Evolutionary conservation across 2,888 invertebrate species (phyloP).

Genomic region (Theodoxus fluviatilis): DNA sequence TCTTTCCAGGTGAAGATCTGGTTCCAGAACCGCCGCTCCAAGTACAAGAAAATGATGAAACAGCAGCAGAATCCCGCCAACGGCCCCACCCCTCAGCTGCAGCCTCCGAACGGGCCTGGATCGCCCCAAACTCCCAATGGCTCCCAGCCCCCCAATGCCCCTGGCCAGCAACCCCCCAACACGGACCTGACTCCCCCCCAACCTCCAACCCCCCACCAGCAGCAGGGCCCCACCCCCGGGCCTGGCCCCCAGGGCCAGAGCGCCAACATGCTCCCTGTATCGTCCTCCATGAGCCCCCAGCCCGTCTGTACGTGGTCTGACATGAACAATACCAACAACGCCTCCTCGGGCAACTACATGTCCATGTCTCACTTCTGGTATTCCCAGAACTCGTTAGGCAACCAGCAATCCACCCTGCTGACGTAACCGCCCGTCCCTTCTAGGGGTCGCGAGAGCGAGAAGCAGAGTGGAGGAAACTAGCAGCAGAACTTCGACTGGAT

Average conservation of each 20-base stretch:
- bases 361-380: conserved; percentile 50
- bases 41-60: conserved; percentile 54
- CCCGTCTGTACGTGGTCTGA: conserved; percentile 45
- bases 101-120: conserved; percentile 38
- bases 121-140: conserved; percentile 41
- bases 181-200: conserved; percentile 39
- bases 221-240: conserved; percentile 34
- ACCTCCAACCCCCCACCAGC: conserved; percentile 37
- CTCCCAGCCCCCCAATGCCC: conserved; percentile 36
- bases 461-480: too few species aligned
- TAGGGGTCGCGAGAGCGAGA: too few species aligned
- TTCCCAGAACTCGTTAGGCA: conserved; percentile 39
- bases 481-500: too few species aligned
- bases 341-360: conserved; percentile 44
- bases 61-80: conserved; percentile 38
- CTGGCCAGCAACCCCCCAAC: conserved; percentile 37
- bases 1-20: conserved; percentile 51
- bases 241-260: conserved; percentile 24
- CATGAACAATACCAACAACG: conserved; percentile 39
- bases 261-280: conserved; percentile 42
- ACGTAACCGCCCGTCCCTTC: conserved; percentile 36
- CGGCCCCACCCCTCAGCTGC: conserved; percentile 29
- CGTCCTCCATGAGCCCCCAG: conserved; percentile 48
- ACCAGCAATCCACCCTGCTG: conserved; percentile 47
- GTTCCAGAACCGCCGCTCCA: conserved; percentile 52